A percentile compares a stretch with the other conserved stretches of the same genome.
Evolutionary conservation across 2,113 vertebrate species (phyloP).

Genomic region (Chinchilla lanigera): DNA sequence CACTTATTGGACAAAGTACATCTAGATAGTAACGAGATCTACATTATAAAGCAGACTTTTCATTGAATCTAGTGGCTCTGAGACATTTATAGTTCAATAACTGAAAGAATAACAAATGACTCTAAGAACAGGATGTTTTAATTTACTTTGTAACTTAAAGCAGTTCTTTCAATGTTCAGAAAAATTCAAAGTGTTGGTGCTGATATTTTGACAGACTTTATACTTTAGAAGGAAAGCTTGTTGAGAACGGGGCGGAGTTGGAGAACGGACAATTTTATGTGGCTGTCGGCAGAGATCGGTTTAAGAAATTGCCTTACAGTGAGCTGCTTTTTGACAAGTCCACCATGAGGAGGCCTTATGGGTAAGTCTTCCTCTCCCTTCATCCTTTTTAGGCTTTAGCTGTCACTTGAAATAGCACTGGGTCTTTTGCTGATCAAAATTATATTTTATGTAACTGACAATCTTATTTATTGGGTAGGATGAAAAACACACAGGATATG

Average conservation of each 20-base stretch:
- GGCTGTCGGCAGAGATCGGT: constrained; percentile 96
- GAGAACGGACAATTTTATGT: constrained; percentile 97
- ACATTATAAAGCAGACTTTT: background rate
- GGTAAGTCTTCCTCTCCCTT: constrained; percentile 85
- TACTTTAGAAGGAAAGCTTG: constrained; percentile 91
- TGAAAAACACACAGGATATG: background rate
- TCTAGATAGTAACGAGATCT: background rate
- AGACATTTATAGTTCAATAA: background rate
- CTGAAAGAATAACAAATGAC: background rate
- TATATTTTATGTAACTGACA: background rate
- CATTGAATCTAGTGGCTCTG: background rate
- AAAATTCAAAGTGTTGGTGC: background rate
- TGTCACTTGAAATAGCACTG: background rate
- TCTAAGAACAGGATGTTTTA: constrained; percentile 21
- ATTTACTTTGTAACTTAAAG: constrained; percentile 43
- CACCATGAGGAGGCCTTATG: constrained; percentile 87
- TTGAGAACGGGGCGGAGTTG: constrained; percentile 91
- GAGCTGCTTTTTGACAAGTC: constrained; percentile 93
- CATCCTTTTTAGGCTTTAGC: background rate
- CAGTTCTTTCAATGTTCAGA: background rate
- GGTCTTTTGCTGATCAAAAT: background rate
- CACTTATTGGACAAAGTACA: background rate
- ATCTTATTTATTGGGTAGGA: background rate
- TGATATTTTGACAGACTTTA: constrained; percentile 90
- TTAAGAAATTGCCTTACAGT: constrained; percentile 94